Conservation (phyloP, 2,113 vertebrate species). For the Pelvicachromis taeniatus region DNA sequence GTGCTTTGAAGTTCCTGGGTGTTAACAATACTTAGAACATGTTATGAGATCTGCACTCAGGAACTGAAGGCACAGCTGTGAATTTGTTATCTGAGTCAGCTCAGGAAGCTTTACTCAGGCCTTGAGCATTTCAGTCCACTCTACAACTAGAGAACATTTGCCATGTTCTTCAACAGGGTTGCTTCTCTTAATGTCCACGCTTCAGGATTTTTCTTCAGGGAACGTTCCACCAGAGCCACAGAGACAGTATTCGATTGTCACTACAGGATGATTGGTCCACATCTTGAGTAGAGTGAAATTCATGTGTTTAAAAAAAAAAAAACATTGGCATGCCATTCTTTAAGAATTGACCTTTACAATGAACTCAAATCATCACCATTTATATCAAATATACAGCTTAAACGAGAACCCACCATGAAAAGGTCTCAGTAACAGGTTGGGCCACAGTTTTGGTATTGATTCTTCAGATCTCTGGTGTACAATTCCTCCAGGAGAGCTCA, state of each 20-base stretch:
- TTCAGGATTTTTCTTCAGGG: not conserved
- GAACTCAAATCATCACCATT: not conserved
- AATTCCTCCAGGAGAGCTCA: not conserved
- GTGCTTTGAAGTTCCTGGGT: not conserved
- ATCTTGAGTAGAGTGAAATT: not conserved
- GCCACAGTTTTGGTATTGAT: not conserved
- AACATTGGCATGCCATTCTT: not conserved
- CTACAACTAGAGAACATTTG: not conserved
- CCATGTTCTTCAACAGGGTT: not conserved
- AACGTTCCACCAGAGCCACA: not conserved
- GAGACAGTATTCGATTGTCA: not conserved
- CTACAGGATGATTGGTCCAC: not conserved
- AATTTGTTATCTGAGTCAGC: not conserved
- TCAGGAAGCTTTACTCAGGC: not conserved
- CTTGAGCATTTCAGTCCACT: not conserved
- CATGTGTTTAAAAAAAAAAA: not conserved
- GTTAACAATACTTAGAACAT: not conserved
- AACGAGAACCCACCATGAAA: not conserved
- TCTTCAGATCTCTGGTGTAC: not conserved
- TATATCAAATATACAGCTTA: not conserved
- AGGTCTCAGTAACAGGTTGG: not conserved
- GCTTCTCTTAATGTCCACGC: not conserved
- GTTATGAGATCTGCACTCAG: not conserved
- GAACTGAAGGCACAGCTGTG: not conserved
- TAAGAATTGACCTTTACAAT: not conserved